A percentile compares a stretch with the other conserved stretches of the same genome.
phyloP scores from a whole-genome alignment of 2,113 vertebrate genomes.

The Anarrhichthys ocellatus region DNA sequence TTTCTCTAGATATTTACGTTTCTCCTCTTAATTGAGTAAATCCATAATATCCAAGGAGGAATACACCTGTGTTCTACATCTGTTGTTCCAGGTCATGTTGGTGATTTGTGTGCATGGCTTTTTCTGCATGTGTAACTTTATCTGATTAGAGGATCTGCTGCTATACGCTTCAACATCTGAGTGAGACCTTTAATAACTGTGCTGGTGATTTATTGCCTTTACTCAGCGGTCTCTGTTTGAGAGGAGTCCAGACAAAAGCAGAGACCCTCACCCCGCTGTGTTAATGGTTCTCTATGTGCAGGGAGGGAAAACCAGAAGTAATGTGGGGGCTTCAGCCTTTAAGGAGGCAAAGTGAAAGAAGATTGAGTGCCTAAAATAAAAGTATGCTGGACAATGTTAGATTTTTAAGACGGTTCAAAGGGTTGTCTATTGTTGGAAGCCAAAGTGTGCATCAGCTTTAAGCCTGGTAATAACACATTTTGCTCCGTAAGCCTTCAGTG shows the following conservation, averaged over 20 bases:
- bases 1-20: background rate
- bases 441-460: background rate
- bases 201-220: conserved; percentile 78
- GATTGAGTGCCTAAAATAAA: conserved; percentile 46
- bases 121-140: conserved; percentile 6
- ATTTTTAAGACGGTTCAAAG: conserved; percentile 8
- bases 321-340: conserved; percentile 47
- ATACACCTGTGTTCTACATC: no score
- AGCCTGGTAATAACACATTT: background rate
- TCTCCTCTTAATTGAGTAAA: background rate
- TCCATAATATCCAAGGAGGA: background rate
- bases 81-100: background rate
- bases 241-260: conserved; percentile 67
- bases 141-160: conserved; percentile 15
- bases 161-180: conserved; percentile 34
- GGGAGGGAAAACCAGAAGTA: conserved; percentile 27
- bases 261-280: conserved; percentile 68
- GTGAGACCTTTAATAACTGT: conserved; percentile 77
- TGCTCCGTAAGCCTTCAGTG: conserved; percentile 12
- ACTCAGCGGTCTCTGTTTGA: conserved; percentile 77
- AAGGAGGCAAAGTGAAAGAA: conserved; percentile 43
- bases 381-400: background rate
- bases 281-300: conserved; percentile 79
- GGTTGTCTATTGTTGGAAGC: background rate
- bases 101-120: background rate